A percentile compares a stretch with the other conserved stretches of the same genome.
phyloP scores from a whole-genome alignment of 1,140 invertebrate species.

The Psix sp. region DNA sequence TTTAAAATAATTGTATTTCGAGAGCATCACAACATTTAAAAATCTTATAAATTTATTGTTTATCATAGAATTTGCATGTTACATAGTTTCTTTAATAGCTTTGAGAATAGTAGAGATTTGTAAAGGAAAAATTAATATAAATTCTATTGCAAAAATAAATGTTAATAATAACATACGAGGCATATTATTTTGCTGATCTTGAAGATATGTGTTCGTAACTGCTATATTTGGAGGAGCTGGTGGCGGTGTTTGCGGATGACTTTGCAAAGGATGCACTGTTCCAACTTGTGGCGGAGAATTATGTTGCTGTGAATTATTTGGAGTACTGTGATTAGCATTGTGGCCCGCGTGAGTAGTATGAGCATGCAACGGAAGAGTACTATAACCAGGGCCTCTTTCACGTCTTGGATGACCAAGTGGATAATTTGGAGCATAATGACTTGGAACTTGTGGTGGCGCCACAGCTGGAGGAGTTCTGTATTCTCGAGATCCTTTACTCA shows the following conservation, averaged over 20 bases:
- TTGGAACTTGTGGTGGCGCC: slow-evolving; percentile 95
- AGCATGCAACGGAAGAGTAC: slow-evolving; percentile 82
- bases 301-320: slow-evolving; percentile 73
- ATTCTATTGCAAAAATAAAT: slow-evolving; percentile 19
- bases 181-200: slow-evolving; percentile 84
- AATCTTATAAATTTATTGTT: too few relatives aligned
- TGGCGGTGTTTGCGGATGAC: slow-evolving; percentile 82
- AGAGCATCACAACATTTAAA: too few relatives aligned
- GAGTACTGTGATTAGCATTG: slow-evolving; percentile 72
- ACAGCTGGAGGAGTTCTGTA: slow-evolving; percentile 96
- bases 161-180: slow-evolving; percentile 83
- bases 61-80: too few relatives aligned
- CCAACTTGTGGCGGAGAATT: slow-evolving; percentile 79
- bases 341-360: slow-evolving; percentile 67
- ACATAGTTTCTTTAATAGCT: too few relatives aligned
- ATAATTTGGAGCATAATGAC: slow-evolving; percentile 96
- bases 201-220: slow-evolving; percentile 71
- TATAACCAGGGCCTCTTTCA: slow-evolving; percentile 90
- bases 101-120: too few relatives aligned
- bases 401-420: slow-evolving; percentile 87
- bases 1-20: too few relatives aligned
- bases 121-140: slow-evolving; percentile 21
- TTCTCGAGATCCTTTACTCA: slow-evolving; percentile 86
- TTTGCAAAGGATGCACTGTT: slow-evolving; percentile 78
- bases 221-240: slow-evolving; percentile 78